Percentiles rank a stretch among this genome's conserved stretches.
These are phyloP conservation scores for Aphelocoma californica DNA, from an alignment of 2,797 vertebrate genomes.

Conservation along the genomic window DNA sequence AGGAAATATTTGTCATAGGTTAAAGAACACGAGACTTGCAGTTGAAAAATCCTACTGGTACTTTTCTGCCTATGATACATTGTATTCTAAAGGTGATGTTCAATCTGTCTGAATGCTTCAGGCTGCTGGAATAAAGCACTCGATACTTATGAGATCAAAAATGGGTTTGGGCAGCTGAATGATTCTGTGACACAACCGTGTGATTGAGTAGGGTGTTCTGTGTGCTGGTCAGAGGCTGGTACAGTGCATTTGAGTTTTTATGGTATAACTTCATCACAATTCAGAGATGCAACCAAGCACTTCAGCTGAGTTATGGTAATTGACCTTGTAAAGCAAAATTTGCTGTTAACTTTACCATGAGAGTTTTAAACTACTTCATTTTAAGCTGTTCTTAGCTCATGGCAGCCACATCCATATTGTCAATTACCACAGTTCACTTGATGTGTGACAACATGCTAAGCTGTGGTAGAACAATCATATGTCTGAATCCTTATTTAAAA, in stretches of 20 bases:
- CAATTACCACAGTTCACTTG: background rate
- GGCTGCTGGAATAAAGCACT: constrained; percentile 90
- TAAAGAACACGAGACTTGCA: constrained; percentile 82
- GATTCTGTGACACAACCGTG: constrained; percentile 35
- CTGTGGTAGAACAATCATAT: constrained; percentile 46
- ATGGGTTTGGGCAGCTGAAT: constrained; percentile 59
- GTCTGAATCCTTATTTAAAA: constrained; percentile 27
- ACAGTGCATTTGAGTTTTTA: constrained; percentile 27
- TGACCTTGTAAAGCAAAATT: background rate
- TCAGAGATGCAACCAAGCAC: background rate
- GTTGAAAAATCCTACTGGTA: constrained; percentile 81
- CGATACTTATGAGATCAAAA: constrained; percentile 79
- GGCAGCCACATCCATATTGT: background rate
- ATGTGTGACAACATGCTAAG: constrained; percentile 2
- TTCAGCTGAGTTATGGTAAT: background rate
- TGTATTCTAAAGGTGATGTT: constrained; percentile 84
- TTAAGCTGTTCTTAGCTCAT: background rate
- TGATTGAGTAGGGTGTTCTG: background rate
- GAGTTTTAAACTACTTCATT: background rate
- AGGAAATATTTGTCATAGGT: constrained; percentile 64
- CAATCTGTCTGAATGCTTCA: constrained; percentile 85
- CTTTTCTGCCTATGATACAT: constrained; percentile 84
- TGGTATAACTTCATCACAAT: background rate
- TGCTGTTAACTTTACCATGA: background rate
- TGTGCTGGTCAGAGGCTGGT: constrained; percentile 6